A percentile compares a stretch with the other conserved stretches of the same genome.
Evolutionary conservation across 2,113 vertebrate genomes (phyloP).

Genomic region (Coryphaenoides rupestris): DNA sequence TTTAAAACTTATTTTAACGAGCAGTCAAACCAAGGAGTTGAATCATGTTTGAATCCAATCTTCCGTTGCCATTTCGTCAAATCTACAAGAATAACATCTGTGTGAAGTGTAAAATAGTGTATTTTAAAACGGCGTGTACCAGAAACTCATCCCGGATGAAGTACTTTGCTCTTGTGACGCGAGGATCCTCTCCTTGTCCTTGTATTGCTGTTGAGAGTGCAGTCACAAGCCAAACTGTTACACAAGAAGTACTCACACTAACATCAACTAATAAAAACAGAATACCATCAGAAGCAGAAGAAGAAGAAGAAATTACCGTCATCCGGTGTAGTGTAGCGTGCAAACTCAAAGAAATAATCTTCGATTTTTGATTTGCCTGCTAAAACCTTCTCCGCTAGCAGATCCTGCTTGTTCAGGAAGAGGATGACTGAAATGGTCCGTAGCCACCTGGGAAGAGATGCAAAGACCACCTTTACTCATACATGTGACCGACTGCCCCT

Average conservation of each 20-base stretch:
- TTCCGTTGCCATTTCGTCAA: too few species aligned
- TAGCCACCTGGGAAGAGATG: constrained; percentile 87
- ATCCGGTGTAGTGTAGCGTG: constrained; percentile 97
- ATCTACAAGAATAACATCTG: too few species aligned
- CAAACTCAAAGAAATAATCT: constrained; percentile 98
- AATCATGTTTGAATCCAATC: too few species aligned
- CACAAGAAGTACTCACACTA: background rate
- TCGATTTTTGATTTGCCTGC: constrained; percentile 98
- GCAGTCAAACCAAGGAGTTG: too few species aligned
- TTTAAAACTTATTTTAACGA: too few species aligned
- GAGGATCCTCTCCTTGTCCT: constrained; percentile 91
- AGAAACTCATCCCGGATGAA: constrained; percentile 99
- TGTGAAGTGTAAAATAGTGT: too few species aligned
- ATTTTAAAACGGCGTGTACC: constrained; percentile 73
- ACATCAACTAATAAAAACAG: background rate
- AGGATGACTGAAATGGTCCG: constrained; percentile 99
- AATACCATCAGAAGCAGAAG: too few species aligned
- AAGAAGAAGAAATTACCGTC: constrained; percentile 76
- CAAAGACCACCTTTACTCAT: background rate
- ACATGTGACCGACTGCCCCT: too few species aligned
- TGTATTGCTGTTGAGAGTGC: constrained; percentile 81
- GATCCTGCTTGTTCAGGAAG: constrained; percentile 99
- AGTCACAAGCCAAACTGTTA: too few species aligned
- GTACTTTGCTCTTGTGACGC: constrained; percentile 98
- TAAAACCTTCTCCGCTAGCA: constrained; percentile 96